Evolutionary conservation across 1,140 invertebrate species (phyloP).

Genomic region (Drusus annulatus): DNA sequence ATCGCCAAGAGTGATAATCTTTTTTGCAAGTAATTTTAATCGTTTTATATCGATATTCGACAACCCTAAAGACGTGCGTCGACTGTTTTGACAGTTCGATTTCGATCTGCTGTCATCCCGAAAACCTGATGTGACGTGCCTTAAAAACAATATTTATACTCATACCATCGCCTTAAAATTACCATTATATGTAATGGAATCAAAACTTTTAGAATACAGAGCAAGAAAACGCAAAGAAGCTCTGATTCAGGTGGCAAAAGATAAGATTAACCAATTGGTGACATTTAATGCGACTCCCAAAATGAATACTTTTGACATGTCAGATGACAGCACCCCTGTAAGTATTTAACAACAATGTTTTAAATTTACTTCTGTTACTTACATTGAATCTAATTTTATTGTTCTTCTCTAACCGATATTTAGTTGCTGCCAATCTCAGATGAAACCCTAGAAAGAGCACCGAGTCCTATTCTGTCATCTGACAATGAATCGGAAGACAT

Average conservation of each 20-base stretch:
- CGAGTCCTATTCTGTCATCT: conserved; percentile 29
- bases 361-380: neutral
- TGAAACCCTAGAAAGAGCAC: conserved; percentile 30
- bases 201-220: conserved; percentile 67
- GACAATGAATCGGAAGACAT: conserved; percentile 43
- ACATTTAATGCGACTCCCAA: conserved; percentile 26
- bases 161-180: no score
- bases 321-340: conserved; percentile 40
- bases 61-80: no score
- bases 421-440: conserved; percentile 38
- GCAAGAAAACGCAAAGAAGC: conserved; percentile 64
- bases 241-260: conserved; percentile 63
- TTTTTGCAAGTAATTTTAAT: no score
- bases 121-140: no score
- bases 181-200: conserved; percentile 62
- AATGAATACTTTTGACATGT: conserved; percentile 48
- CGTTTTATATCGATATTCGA: no score
- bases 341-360: conserved; percentile 12
- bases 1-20: no score
- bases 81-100: no score
- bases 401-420: no score
- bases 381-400: neutral
- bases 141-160: no score
- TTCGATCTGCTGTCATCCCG: no score
- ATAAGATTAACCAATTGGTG: conserved; percentile 59